Evolutionary conservation across 1,140 invertebrate species (phyloP), one percentile per base, ranked within the genome.

Genomic region (Yoshiicerus persimilis): DNA sequence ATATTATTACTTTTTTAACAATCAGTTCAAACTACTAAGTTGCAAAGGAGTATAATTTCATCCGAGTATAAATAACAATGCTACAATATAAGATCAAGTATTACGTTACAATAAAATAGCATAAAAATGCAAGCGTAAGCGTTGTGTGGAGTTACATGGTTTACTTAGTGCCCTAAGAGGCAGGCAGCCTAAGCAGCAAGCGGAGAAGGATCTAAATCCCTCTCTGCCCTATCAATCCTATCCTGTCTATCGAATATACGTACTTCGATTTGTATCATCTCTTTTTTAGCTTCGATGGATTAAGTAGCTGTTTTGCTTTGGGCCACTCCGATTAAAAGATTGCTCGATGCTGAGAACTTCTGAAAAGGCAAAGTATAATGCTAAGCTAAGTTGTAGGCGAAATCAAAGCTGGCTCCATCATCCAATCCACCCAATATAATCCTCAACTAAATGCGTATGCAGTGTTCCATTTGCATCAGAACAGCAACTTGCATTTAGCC

Each of bases 301-400:
- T 88, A 88, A 88, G 88, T 88, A 88, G 88, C 88, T 88, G 41
- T 88, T 88, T 86, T 10, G 88, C 88, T 88, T n/a, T 70, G 39
- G 87, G 87, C 83, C 62, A 77, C 36, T 64, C 32, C 87, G 87
- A 86, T 86, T 84, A 84, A 86, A 88, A 86, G 87, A 88, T 88
- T 84, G 41, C 80, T 88, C 36, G 11, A 80, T 38, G 38, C 20
- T 20, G 27, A 80, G 27, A 36, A 38, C 20, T 9, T 25, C 56
- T 62, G 3, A 62, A 66, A 66, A 62, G 41, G 84, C 84, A 86
- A 86, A 86, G 47, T 23, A 86, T 8, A 36, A 20, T 23, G 16
- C 25, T 62, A 30, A 86, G 30, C 8, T 38, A 16, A n/a, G 75
- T 80, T 30, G 70, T 77, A 38, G 75, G 75, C 75, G 34, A 80